phyloP scores from a whole-genome alignment of 37 sponge, comb jelly and placozoan genomes.

The Halisarca cf. caerulea region DNA sequence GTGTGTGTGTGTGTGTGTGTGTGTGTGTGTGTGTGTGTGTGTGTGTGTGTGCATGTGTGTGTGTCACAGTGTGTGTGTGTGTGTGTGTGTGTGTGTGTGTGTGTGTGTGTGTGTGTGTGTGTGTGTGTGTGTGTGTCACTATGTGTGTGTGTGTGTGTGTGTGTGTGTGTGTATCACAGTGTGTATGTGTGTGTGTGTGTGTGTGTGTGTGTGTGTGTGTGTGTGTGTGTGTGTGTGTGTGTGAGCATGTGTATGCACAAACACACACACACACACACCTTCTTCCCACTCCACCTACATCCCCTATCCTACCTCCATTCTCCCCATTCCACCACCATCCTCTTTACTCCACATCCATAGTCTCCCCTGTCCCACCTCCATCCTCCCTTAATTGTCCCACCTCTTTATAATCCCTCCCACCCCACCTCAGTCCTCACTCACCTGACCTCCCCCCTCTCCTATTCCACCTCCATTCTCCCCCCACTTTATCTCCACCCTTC shows the following conservation, averaged over 20 bases:
- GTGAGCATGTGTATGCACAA: neutral
- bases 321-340: no score
- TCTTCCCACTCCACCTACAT: no score
- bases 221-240: slow-evolving; percentile 28
- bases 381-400: no score
- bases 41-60: slow-evolving; percentile 1
- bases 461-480: no score
- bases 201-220: slow-evolving; percentile 24
- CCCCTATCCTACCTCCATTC: no score
- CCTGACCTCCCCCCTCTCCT: no score
- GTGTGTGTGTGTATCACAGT: slow-evolving; percentile 14
- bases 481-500: no score
- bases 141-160: slow-evolving; percentile 38
- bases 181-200: neutral
- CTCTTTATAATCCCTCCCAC: no score
- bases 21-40: slow-evolving; percentile 35
- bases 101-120: slow-evolving; percentile 24
- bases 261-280: no score
- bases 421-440: no score
- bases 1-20: slow-evolving; percentile 2
- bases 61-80: slow-evolving; percentile 19
- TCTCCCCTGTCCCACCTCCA: no score
- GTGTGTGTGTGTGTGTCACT: slow-evolving; percentile 29
- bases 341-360: no score
- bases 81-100: slow-evolving; percentile 2